Base-by-base conservation (phyloP, 2,797 vertebrate species). In the Schizopygopsis pylzovi region DNA sequence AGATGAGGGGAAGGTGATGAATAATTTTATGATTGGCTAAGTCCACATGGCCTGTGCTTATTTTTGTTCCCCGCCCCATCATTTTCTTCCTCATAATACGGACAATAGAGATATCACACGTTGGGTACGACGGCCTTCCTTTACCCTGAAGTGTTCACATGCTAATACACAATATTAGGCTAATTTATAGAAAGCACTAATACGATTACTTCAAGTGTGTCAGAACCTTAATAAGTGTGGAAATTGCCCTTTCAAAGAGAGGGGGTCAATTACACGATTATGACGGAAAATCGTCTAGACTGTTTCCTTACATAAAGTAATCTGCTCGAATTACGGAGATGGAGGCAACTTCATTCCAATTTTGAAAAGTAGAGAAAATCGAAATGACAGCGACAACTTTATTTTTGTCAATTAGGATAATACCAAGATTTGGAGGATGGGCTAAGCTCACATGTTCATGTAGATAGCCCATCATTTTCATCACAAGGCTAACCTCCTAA, bases 121-220 rank as follows among this genome's bases (percentile, higher is more conserved):
- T 94, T 93, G 89, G 81, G 83, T 87, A 84, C 82, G 87, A 90
- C 87, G 87, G 79, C 80, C 20, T 90, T 93, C 92, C 89, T 90
- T 92, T 92, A 92, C 89, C 45, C 89, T 85, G 61, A 93, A 92
- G 91, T 76, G 89, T 87, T 87, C 91, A 90, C 88, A 88, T 94
- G 91, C 90, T 68, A 81, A 90, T 88, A 88, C 89, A 94, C 41
- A 85, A 95, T 75, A 95, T 93, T 92, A 90, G 93, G 90, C 93
- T 94, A 95, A 96, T 95, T 95, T 95, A 90, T 87, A 90, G 90
- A 94, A 93, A 94, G 88, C 90, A 88, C 93, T 96, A 96, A 96
- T 95, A 96, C 95, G 96, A 96, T 96, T 95, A 96, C 96, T 96
- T 94, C 89, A 92, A 95, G 94, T 95, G 95, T 96, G 95, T 96